Evolutionary conservation across 2,797 vertebrate genomes (phyloP).

Genomic region (Sebastolobus alascanus): DNA sequence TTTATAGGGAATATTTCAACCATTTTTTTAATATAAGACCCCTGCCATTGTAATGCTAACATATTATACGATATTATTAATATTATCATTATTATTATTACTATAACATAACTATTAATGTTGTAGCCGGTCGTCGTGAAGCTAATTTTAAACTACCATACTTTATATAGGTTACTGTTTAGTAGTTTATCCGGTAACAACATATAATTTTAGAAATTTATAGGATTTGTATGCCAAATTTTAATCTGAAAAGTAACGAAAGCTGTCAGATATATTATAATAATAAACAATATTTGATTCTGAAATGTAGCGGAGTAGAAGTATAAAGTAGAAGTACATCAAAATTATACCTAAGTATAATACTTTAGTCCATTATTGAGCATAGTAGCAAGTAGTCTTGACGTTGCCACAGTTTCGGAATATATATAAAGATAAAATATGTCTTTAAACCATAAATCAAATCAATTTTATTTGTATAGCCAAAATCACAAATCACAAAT

Average conservation of each 20-base stretch:
- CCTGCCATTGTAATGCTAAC: neutral
- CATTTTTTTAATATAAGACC: neutral
- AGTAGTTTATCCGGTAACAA: neutral
- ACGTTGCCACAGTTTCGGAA: neutral
- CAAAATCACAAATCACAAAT: no score
- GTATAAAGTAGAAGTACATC: neutral
- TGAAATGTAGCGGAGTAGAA: neutral
- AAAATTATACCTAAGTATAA: neutral
- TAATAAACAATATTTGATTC: no score
- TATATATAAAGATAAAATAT: neutral
- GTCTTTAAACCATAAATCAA: neutral
- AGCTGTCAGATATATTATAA: no score
- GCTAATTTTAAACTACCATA: neutral
- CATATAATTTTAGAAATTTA: neutral
- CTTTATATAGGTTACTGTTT: neutral
- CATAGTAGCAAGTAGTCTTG: no score
- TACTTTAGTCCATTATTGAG: no score
- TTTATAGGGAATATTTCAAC: neutral
- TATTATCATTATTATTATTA: neutral
- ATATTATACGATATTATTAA: neutral
- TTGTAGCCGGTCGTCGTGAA: accelerated
- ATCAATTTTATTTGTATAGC: no score
- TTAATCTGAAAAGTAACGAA: neutral
- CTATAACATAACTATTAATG: neutral
- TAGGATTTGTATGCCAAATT: neutral